Percentiles rank a stretch among this genome's conserved stretches.
Conservation (phyloP, 2,888 invertebrate species). For the Polietes domitor region DNA sequence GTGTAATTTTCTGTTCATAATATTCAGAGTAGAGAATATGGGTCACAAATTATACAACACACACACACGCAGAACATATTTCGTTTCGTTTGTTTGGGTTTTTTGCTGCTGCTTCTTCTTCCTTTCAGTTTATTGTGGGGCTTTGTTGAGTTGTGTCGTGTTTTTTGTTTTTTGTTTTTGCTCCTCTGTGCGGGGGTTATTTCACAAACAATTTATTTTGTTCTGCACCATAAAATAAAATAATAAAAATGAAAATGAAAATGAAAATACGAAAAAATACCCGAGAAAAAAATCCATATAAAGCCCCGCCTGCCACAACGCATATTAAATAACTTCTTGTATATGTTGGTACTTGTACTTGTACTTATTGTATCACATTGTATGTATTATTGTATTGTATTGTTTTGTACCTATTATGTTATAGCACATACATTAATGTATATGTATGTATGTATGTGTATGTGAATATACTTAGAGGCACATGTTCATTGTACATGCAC, state of each 20-base stretch:
- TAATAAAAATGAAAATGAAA: slow-evolving; percentile 18
- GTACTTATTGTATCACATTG: neutral
- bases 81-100: slow-evolving; percentile 12
- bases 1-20: slow-evolving; percentile 1
- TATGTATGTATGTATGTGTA: neutral
- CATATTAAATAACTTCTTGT: neutral
- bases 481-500: neutral
- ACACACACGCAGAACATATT: neutral
- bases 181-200: neutral
- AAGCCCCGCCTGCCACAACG: neutral
- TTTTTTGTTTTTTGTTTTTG: neutral
- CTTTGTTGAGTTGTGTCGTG: neutral
- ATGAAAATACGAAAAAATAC: neutral
- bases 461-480: neutral
- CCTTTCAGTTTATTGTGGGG: slow-evolving; percentile 22
- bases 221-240: slow-evolving; percentile 20
- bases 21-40: neutral
- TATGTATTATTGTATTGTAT: neutral
- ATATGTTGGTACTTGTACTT: neutral
- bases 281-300: neutral
- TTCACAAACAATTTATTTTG: slow-evolving; percentile 46
- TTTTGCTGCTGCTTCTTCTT: slow-evolving; percentile 10
- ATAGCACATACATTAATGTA: neutral
- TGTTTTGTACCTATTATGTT: neutral
- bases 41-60: slow-evolving; percentile 10